These are phyloP conservation scores for Acipenser transmontanus DNA, from an alignment of 2,797 vertebrate species.

Conservation along the genomic window DNA sequence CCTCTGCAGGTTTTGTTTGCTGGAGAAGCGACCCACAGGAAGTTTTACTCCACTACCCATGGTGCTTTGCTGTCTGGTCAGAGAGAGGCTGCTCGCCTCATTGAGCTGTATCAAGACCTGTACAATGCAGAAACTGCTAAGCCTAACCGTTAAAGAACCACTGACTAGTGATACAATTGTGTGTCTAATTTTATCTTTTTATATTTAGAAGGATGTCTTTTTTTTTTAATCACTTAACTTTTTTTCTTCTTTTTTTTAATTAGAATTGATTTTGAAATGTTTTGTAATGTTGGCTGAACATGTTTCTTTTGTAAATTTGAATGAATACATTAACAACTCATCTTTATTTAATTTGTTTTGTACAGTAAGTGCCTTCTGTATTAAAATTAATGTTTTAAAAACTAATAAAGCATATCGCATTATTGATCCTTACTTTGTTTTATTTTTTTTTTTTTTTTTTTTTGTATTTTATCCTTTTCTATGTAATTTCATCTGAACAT, in stretches of 20 bases:
- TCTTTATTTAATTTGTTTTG: constrained; percentile 71
- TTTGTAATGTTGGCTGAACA: constrained; percentile 63
- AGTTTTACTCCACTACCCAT: constrained; percentile 98
- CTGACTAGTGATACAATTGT: constrained; percentile 63
- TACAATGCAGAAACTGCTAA: constrained; percentile 72
- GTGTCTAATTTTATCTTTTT: constrained; percentile 49
- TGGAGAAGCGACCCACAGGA: constrained; percentile 95
- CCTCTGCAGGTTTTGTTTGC: constrained; percentile 96
- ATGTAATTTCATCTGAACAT: too few relatives aligned
- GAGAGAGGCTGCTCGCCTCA: constrained; percentile 85
- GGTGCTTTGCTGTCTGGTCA: constrained; percentile 98
- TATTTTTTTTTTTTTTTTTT: too few relatives aligned
- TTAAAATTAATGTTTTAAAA: constrained; percentile 65
- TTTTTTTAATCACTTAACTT: constrained; percentile 60
- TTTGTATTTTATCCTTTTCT: too few relatives aligned
- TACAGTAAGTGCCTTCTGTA: constrained; percentile 92
- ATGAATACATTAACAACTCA: constrained; percentile 61
- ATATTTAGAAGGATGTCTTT: constrained; percentile 52
- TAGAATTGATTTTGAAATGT: constrained; percentile 66
- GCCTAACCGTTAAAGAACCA: constrained; percentile 62
- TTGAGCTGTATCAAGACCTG: constrained; percentile 91
- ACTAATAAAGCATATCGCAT: constrained; percentile 46
- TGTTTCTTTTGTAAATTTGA: constrained; percentile 60
- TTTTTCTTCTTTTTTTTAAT: constrained; percentile 64
- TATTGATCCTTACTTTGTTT: constrained; percentile 21